phyloP scores from a whole-genome alignment of 2,113 vertebrate species.

The Aramus guarauna region DNA sequence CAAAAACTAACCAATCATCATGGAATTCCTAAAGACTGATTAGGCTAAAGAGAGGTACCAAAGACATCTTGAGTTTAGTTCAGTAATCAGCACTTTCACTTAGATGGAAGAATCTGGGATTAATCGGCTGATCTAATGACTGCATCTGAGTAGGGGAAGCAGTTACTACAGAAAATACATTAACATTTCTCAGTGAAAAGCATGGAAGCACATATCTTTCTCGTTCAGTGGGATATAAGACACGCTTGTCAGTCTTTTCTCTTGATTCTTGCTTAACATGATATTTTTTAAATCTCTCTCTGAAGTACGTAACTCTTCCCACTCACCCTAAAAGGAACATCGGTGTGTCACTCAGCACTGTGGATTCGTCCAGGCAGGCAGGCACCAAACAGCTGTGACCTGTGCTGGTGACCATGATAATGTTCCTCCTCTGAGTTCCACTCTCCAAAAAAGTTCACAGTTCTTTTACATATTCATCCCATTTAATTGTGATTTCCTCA shows the following conservation, averaged over 20 bases:
- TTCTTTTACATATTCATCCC: neutral
- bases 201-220: neutral
- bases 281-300: neutral
- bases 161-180: neutral
- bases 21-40: neutral
- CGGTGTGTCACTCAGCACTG: rapidly evolving
- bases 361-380: neutral
- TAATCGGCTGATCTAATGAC: neutral
- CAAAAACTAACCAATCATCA: neutral
- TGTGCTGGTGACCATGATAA: neutral
- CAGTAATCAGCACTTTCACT: neutral
- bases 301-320: neutral
- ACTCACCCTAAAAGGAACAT: neutral
- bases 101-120: neutral
- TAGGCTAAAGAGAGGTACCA: neutral
- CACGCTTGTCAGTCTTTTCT: neutral
- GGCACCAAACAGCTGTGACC: neutral
- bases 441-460: neutral
- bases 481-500: neutral
- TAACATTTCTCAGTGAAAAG: neutral
- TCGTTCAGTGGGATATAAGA: neutral
- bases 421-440: neutral
- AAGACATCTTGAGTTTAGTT: neutral
- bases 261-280: neutral
- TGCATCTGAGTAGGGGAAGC: neutral